Percentiles rank a stretch among this genome's conserved stretches.
phyloP scores from a whole-genome alignment of 1,140 invertebrate genomes.

The Drosophila azteca region DNA sequence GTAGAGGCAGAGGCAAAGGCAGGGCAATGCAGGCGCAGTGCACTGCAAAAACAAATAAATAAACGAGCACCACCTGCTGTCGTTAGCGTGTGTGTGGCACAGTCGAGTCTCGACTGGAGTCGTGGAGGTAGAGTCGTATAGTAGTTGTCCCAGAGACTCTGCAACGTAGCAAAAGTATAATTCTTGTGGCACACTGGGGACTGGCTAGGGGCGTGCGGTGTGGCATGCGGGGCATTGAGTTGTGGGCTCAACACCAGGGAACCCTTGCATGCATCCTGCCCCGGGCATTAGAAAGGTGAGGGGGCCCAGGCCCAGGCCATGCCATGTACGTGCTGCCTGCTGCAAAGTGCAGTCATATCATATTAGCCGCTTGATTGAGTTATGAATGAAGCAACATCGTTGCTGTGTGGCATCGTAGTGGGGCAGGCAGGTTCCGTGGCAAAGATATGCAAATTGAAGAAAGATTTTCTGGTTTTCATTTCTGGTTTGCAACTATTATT shows the following conservation, averaged over 20 bases:
- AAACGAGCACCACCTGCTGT: constrained; percentile 78
- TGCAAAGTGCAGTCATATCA: constrained; percentile 53
- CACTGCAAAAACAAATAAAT: constrained; percentile 71
- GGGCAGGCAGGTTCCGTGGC: constrained; percentile 8
- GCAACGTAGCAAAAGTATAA: constrained; percentile 60
- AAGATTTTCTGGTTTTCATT: neutral
- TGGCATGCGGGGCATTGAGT: constrained; percentile 1
- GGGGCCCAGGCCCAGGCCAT: neutral
- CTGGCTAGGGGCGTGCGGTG: constrained; percentile 17
- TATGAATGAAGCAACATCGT: constrained; percentile 46
- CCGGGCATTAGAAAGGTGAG: constrained; percentile 21
- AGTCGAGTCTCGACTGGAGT: constrained; percentile 12
- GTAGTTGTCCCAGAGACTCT: constrained; percentile 22
- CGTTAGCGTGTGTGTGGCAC: constrained; percentile 57
- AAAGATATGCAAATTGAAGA: constrained; percentile 36
- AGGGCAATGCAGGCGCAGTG: constrained; percentile 48
- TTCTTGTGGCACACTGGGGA: constrained; percentile 45
- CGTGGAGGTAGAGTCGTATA: constrained; percentile 19
- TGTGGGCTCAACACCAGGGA: constrained; percentile 32
- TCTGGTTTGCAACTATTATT: constrained; percentile 1
- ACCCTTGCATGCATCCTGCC: constrained; percentile 19
- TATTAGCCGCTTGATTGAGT: constrained; percentile 61
- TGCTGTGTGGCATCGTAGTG: neutral
- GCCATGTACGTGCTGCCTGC: constrained; percentile 28
- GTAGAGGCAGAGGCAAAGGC: constrained; percentile 11